Evolutionary conservation across 2,888 invertebrate species (phyloP).

Genomic region (Xanthorhoe designata): DNA sequence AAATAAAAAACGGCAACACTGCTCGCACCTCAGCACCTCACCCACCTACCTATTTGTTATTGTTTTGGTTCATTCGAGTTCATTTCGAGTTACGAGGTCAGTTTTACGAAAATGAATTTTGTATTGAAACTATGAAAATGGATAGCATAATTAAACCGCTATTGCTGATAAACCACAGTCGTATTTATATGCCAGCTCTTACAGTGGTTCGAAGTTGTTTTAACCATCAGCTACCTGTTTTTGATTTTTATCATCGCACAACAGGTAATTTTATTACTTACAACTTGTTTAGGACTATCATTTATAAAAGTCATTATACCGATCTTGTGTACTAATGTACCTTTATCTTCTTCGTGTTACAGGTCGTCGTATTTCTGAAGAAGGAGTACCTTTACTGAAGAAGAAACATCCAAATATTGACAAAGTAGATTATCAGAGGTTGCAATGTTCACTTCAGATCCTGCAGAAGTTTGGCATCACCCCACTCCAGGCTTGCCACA

Average conservation of each 20-base stretch:
- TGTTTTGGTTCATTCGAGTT: neutral
- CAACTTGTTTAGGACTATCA: neutral
- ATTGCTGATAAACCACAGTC: constrained; percentile 14
- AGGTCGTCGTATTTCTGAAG: constrained; percentile 62
- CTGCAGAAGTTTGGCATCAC: constrained; percentile 76
- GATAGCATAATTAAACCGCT: constrained; percentile 21
- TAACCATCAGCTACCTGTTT: constrained; percentile 60
- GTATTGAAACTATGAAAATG: constrained; percentile 18
- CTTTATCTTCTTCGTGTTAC: constrained; percentile 23
- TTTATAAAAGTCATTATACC: no score
- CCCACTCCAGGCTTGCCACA: constrained; percentile 79
- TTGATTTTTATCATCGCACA: constrained; percentile 66
- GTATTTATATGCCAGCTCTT: constrained; percentile 23
- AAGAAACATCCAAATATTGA: constrained; percentile 70
- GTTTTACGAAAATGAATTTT: neutral
- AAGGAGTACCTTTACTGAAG: constrained; percentile 54
- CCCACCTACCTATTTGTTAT: neutral
- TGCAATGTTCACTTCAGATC: constrained; percentile 67
- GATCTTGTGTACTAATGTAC: neutral
- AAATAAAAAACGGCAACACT: no score
- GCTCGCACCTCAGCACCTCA: no score
- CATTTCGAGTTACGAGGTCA: neutral
- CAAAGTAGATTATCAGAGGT: constrained; percentile 57
- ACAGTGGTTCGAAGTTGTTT: constrained; percentile 22
- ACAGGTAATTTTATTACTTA: constrained; percentile 56